These are phyloP conservation scores for Sialia sialis DNA, from an alignment of 2,113 vertebrate species.

Conservation along the genomic window DNA sequence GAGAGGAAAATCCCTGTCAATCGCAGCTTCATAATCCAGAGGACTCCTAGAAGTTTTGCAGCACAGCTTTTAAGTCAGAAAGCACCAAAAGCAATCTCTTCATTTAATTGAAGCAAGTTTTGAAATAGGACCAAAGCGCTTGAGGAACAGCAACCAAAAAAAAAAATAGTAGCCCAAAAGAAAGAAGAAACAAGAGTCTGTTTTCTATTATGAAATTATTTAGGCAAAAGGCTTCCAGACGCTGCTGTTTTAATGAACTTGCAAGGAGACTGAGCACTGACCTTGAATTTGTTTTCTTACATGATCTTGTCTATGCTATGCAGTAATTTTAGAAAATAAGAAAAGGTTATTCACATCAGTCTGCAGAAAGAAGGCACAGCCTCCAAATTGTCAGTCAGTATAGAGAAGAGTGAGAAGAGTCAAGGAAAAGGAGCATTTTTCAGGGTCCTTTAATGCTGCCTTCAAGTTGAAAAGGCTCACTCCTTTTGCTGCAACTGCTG, in stretches of 20 bases:
- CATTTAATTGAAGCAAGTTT: constrained; percentile 47
- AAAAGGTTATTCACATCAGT: background rate
- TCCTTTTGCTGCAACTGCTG: background rate
- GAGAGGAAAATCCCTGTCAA: background rate
- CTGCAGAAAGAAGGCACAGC: background rate
- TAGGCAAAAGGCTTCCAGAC: constrained; percentile 38
- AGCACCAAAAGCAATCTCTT: background rate
- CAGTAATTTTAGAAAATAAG: background rate
- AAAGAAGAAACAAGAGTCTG: constrained; percentile 66
- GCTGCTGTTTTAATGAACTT: constrained; percentile 18
- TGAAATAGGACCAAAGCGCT: constrained; percentile 63
- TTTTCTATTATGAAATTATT: constrained; percentile 58
- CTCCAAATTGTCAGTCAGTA: background rate
- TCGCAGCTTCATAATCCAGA: background rate
- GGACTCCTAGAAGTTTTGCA: background rate
- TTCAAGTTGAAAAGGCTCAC: background rate
- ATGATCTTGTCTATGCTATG: background rate
- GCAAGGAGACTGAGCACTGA: background rate
- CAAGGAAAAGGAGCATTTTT: background rate
- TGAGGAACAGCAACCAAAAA: constrained; percentile 67
- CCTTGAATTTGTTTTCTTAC: background rate
- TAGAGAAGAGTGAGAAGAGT: background rate
- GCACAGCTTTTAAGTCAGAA: constrained; percentile 26
- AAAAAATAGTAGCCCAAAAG: constrained; percentile 69
- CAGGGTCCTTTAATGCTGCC: background rate